Percentiles rank a stretch among this genome's conserved stretches.
Evolutionary conservation across 2,797 vertebrate species (phyloP).

Genomic region (Sebastes ruberrimus): DNA sequence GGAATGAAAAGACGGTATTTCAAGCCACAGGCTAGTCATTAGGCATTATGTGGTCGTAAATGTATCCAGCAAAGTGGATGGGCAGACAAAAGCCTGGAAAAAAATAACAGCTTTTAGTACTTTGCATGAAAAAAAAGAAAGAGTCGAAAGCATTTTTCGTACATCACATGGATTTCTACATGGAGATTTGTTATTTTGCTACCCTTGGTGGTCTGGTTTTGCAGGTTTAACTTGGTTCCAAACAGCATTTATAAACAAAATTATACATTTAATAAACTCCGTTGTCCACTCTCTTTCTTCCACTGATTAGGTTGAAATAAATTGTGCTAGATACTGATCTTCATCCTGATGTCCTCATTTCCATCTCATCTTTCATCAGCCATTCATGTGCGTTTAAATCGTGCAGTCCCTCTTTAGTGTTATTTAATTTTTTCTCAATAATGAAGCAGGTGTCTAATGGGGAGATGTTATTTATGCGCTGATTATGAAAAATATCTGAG

Average conservation of each 20-base stretch:
- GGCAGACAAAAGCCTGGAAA: background rate
- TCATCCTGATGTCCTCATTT: background rate
- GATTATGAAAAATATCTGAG: constrained; percentile 52
- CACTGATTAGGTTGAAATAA: background rate
- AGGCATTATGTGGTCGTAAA: constrained; percentile 5
- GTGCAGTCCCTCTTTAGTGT: background rate
- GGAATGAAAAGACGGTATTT: background rate
- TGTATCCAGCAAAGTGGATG: background rate
- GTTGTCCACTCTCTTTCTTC: background rate
- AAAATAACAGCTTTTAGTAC: background rate
- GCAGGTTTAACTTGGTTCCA: background rate
- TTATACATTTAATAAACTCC: background rate
- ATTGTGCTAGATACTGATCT: background rate
- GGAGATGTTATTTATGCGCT: constrained; percentile 37
- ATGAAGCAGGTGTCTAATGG: constrained; percentile 51
- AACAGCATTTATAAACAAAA: background rate
- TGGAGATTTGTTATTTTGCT: background rate
- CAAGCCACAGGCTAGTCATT: background rate
- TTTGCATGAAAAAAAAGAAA: background rate
- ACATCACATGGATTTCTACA: background rate
- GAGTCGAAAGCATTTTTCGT: background rate
- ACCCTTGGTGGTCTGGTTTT: background rate
- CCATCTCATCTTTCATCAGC: constrained; percentile 12
- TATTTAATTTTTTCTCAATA: background rate
- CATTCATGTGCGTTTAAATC: background rate